phyloP scores from a whole-genome alignment of 2,888 invertebrate genomes.

The Drosophila percnosoma region DNA sequence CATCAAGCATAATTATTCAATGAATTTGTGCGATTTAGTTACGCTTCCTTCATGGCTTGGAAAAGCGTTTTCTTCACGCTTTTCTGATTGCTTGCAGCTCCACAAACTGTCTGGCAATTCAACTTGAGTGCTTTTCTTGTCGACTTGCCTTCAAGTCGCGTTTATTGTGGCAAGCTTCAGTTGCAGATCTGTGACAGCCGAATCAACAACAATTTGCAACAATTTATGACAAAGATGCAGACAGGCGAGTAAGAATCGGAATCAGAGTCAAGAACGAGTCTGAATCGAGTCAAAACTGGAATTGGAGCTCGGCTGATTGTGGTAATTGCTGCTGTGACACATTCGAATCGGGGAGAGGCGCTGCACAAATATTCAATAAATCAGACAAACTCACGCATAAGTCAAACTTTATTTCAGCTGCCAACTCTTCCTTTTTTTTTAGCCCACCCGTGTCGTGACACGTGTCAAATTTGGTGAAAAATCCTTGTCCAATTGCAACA shows the following conservation, averaged over 20 bases:
- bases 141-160: constrained; percentile 10
- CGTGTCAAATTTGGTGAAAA: constrained; percentile 61
- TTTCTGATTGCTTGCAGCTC: constrained; percentile 8
- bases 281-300: constrained; percentile 16
- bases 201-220: constrained; percentile 65
- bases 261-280: neutral
- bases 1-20: constrained; percentile 24
- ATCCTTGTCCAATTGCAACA: constrained; percentile 58
- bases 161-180: constrained; percentile 33
- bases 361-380: constrained; percentile 54
- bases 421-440: constrained; percentile 11
- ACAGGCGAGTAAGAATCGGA: constrained; percentile 1
- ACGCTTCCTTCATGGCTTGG: constrained; percentile 26
- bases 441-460: constrained; percentile 50
- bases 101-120: constrained; percentile 27
- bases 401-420: constrained; percentile 32
- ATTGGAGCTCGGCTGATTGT: constrained; percentile 49
- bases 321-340: constrained; percentile 75
- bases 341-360: constrained; percentile 37
- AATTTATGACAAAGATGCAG: constrained; percentile 74
- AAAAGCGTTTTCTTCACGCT: neutral
- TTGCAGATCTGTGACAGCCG: constrained; percentile 47
- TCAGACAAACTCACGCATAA: constrained; percentile 55
- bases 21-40: constrained; percentile 21
- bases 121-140: constrained; percentile 19